Conservation (phyloP, 64 coral and sea anemone species). For the Dendronephthya gigantea region DNA sequence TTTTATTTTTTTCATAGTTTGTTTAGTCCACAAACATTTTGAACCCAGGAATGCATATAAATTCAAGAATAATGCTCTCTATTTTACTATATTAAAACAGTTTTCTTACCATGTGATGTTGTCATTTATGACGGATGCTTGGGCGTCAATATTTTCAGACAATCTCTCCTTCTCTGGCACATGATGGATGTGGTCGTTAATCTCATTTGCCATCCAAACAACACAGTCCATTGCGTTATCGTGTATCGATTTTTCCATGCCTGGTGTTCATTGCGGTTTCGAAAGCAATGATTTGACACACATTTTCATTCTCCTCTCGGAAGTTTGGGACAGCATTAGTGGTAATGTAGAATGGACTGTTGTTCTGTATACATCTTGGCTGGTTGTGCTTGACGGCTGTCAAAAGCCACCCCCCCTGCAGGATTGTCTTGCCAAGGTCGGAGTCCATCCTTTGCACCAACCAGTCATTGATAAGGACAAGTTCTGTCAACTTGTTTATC, state of each 20-base stretch:
- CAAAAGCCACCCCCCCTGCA: constrained; percentile 20
- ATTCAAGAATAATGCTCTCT: no score
- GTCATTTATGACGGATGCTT: no score
- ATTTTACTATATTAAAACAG: no score
- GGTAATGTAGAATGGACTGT: constrained; percentile 15
- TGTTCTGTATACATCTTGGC: constrained; percentile 5
- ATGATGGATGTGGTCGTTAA: background rate
- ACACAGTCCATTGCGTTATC: constrained; percentile 34
- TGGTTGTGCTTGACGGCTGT: constrained; percentile 4
- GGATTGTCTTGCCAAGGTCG: background rate
- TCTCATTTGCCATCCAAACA: constrained; percentile 14
- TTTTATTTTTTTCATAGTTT: no score
- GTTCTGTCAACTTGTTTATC: constrained; percentile 7
- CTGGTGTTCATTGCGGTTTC: background rate
- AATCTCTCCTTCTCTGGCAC: constrained; percentile 3
- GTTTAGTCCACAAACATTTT: no score
- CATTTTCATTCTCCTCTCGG: constrained; percentile 14
- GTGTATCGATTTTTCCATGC: constrained; percentile 8
- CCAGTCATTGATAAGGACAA: constrained; percentile 30
- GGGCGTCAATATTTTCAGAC: background rate
- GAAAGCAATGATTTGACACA: background rate
- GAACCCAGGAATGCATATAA: no score
- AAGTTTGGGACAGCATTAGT: constrained; percentile 25
- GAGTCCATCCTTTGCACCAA: background rate
- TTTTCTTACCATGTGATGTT: no score